Conservation (phyloP, 2,113 vertebrate genomes). For the Phrynocephalus versicolor region DNA sequence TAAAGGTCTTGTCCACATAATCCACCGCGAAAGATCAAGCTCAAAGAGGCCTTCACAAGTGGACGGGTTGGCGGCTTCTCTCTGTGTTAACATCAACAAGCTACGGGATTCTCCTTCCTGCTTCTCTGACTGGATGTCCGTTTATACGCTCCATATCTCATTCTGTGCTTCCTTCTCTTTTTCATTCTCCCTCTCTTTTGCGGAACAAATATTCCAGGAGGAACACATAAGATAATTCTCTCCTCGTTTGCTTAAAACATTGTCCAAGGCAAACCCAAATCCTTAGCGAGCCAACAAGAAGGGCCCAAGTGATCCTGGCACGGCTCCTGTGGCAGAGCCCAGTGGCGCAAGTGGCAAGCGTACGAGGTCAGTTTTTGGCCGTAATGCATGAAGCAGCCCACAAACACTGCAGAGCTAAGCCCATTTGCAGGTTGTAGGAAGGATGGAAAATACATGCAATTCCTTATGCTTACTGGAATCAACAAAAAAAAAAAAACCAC, state of each 20-base stretch:
- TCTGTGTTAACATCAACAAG: neutral
- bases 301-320: too few relatives aligned
- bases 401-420: too few relatives aligned
- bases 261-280: neutral
- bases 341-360: too few relatives aligned
- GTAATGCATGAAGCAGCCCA: neutral
- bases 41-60: too few relatives aligned
- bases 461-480: too few relatives aligned
- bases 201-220: neutral
- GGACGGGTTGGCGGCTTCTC: rapidly evolving
- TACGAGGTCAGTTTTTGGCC: neutral
- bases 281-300: neutral
- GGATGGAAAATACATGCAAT: too few relatives aligned
- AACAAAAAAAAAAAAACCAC: too few relatives aligned
- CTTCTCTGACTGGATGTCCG: neutral
- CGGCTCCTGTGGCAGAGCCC: too few relatives aligned
- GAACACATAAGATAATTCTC: too few relatives aligned
- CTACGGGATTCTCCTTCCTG: neutral
- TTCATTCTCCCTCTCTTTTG: neutral
- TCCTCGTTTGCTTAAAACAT: neutral
- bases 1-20: neutral
- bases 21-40: neutral
- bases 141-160: neutral
- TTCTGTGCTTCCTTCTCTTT: neutral
- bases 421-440: too few relatives aligned